Percentiles rank a stretch among this genome's conserved stretches.
phyloP scores from a whole-genome alignment of 1,140 invertebrate genomes.

The Choristoneura fumiferana region DNA sequence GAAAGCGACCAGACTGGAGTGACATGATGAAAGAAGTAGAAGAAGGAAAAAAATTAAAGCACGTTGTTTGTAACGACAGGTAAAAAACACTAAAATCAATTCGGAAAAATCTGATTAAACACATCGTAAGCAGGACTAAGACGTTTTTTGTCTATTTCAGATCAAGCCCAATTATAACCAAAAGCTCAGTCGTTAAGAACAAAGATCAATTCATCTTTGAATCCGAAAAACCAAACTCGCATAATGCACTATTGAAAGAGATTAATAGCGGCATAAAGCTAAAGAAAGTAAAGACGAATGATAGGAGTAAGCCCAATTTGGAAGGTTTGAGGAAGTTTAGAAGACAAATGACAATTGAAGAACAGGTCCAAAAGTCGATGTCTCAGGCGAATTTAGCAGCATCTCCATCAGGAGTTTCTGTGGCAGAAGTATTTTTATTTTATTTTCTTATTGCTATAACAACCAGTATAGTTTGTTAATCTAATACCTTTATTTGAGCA shows the following conservation, averaged over 20 bases:
- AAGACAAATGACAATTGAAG: slow-evolving; percentile 92
- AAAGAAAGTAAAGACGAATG: slow-evolving; percentile 89
- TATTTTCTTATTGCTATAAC: too few species aligned
- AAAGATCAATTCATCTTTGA: slow-evolving; percentile 92
- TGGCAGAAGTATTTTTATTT: slow-evolving; percentile 48
- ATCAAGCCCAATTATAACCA: slow-evolving; percentile 80
- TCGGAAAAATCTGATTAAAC: too few species aligned
- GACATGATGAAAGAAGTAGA: slow-evolving; percentile 95
- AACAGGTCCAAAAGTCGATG: slow-evolving; percentile 89
- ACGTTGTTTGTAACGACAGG: slow-evolving; percentile 91
- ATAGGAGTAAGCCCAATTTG: slow-evolving; percentile 90
- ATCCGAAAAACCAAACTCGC: slow-evolving; percentile 89
- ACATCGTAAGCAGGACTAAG: too few species aligned
- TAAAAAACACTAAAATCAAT: slow-evolving; percentile 29
- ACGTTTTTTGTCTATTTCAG: slow-evolving; percentile 47
- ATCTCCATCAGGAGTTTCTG: slow-evolving; percentile 54
- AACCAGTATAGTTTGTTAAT: too few species aligned
- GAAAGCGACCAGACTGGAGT: slow-evolving; percentile 91
- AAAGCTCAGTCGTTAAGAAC: slow-evolving; percentile 81
- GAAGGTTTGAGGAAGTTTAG: slow-evolving; percentile 92
- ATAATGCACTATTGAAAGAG: slow-evolving; percentile 90
- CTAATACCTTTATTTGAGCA: too few species aligned
- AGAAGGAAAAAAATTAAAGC: slow-evolving; percentile 85
- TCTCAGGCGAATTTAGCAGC: slow-evolving; percentile 81
- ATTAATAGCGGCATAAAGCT: slow-evolving; percentile 89